phyloP scores from a whole-genome alignment of 2,113 vertebrate genomes.

The Talpa occidentalis region DNA sequence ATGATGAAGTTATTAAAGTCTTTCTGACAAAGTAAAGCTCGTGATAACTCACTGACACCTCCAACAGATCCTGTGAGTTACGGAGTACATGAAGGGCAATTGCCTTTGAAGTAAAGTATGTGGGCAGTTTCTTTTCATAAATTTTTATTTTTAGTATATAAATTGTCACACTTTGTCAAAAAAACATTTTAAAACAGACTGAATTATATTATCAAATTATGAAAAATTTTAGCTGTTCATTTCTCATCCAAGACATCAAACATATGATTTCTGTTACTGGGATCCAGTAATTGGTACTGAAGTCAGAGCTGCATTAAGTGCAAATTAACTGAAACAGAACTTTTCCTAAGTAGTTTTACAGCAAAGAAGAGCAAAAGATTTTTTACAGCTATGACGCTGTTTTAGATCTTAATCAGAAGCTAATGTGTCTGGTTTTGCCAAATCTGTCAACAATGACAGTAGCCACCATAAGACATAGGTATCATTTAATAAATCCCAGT shows the following conservation, averaged over 20 bases:
- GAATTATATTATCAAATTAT: slow-evolving; percentile 55
- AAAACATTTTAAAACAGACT: slow-evolving; percentile 67
- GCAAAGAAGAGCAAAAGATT: background rate
- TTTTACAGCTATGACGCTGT: background rate
- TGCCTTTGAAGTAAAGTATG: slow-evolving; percentile 65
- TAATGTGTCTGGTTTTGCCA: slow-evolving; percentile 17
- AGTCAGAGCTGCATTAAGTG: background rate
- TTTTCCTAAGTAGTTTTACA: slow-evolving; percentile 12
- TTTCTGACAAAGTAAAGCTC: slow-evolving; percentile 51
- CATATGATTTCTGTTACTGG: background rate
- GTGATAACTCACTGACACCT: slow-evolving; percentile 69
- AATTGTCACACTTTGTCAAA: slow-evolving; percentile 61
- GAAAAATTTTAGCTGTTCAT: slow-evolving; percentile 55
- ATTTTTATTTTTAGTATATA: slow-evolving; percentile 71
- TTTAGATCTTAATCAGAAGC: slow-evolving; percentile 48
- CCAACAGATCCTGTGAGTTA: slow-evolving; percentile 64
- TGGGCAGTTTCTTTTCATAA: slow-evolving; percentile 36
- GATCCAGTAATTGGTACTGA: background rate
- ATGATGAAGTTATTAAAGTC: slow-evolving; percentile 54
- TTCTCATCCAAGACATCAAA: slow-evolving; percentile 25
- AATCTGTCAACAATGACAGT: background rate
- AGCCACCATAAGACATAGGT: background rate
- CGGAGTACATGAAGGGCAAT: slow-evolving; percentile 37
- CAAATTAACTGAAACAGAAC: slow-evolving; percentile 1
- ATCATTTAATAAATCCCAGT: slow-evolving; percentile 6